Base-by-base conservation (phyloP, 2,888 invertebrate species). In the Patella ulyssiponensis region DNA sequence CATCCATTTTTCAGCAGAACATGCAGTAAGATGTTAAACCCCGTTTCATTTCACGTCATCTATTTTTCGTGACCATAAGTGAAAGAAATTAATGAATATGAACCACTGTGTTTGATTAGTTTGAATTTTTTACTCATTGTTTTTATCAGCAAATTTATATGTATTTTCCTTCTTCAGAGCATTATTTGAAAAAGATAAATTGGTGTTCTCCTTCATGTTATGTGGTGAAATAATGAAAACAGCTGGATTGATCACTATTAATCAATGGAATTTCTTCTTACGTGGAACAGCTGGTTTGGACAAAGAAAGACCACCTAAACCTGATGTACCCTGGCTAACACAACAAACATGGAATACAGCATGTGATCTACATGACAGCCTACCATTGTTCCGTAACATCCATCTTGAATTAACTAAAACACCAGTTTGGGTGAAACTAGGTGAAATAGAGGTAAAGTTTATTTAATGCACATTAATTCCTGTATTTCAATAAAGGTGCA, bases 211-310 rank as follows among this genome's bases (percentile, higher is more conserved):
- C 56, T 92, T 97, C 88, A 94, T 97, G 92, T 92, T 97, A 17
- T 95, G 96, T 86, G 93, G 95, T 80, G 95, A 96, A 3, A 94
- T 97, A 83, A 94, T 94, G 89, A 93, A 94, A 75, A 93, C 95
- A 86, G 94, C 93, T 0, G 93, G 93, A 0, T 88, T 92, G 0
- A 94, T 97, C 15, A 90, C 90, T 0, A 92, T 93, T 0, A 91
- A 92, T 0, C 95, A 96, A 86, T 96, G 96, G 94, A 94, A 94
- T 90, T 97, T 95, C 89, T 93, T 97, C 76, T 92, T 97, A 0
- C 93, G 96, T 64, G 97, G 96, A 1, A 95, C 89, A 2, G 86
- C 90, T 15, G 89, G 88, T 44, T 84, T 86, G 82, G 89, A 88
- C 70, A 85, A 86, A 83, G 83, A 89, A 77, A 84, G 90, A 20